phyloP scores from a whole-genome alignment of 1,140 invertebrate genomes.

The Ctenoplectra terminalis region DNA sequence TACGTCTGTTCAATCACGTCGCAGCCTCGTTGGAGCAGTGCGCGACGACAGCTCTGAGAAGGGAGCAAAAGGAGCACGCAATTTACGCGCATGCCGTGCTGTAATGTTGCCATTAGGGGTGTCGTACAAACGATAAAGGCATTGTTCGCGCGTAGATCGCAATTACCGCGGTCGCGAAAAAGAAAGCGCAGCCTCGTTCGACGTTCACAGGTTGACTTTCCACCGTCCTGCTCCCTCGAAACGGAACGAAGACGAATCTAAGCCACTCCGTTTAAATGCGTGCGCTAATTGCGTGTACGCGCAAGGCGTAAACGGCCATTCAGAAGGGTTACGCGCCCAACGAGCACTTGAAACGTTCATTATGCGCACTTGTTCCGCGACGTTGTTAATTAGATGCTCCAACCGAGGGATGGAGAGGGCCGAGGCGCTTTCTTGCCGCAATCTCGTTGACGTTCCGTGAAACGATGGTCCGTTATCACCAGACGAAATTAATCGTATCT shows the following conservation, averaged over 20 bases:
- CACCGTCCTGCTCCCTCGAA: no score
- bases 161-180: not conserved
- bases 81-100: slow-evolving; percentile 19
- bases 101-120: slow-evolving; percentile 48
- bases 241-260: slow-evolving; percentile 58
- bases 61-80: slow-evolving; percentile 24
- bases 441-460: slow-evolving; percentile 9
- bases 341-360: slow-evolving; percentile 62
- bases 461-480: slow-evolving; percentile 17
- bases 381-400: slow-evolving; percentile 65
- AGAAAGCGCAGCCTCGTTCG: not conserved
- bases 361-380: slow-evolving; percentile 64
- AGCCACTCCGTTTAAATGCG: slow-evolving; percentile 64
- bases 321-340: slow-evolving; percentile 59
- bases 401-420: not conserved
- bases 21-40: not conserved
- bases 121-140: slow-evolving; percentile 45
- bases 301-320: slow-evolving; percentile 59
- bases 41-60: not conserved
- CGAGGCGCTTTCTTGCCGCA: not conserved
- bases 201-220: not conserved
- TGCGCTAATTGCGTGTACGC: slow-evolving; percentile 64
- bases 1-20: not conserved
- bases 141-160: slow-evolving; percentile 43
- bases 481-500: not conserved